Evolutionary conservation across 2,888 invertebrate genomes (phyloP), one percentile per base, ranked within the genome.

Genomic region (Gisinianus flammeolus): DNA sequence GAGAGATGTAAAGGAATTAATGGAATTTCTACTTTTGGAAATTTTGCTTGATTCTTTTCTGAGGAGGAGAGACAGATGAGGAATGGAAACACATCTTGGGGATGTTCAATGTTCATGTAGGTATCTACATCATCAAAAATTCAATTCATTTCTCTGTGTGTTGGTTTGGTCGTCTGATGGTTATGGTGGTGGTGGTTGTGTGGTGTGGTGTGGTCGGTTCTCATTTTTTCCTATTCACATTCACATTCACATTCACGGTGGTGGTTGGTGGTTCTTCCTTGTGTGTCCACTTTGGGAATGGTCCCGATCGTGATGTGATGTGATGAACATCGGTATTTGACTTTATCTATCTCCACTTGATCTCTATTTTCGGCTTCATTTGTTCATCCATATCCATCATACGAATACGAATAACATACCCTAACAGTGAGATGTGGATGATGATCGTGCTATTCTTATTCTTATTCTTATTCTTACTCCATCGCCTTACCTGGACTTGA

Each of bases 371-470:
- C 73, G 73, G 73, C 73, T 73, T 62, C 56, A 73, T 73, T 73
- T 73, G 73, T 73, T 73, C 73, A 73, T 73, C 62, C 44, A 73
- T 73, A 73, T 35, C 62, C 73, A 73, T 73, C 62, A 35, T 35
- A n/a, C n/a, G n/a, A n/a, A n/a, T n/a, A n/a, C n/a, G n/a, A n/a
- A n/a, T n/a, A n/a, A n/a, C n/a, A n/a, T n/a, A n/a, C n/a, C n/a
- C n/a, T n/a, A n/a, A n/a, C n/a, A n/a, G n/a, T n/a, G n/a, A n/a
- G n/a, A n/a, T 56, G 56, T 56, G 19, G 19, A 56, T 64, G 64
- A 64, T 26, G 16, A 28, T 28, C 8, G 30, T 26, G 24, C 64
- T 26, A 12, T 64, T 16, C 22, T 24, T 19, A 44, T 44, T 44
- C 44, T 44, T 6, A 12, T 44, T n/a, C n/a, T n/a, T n/a, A n/a